A percentile compares a stretch with the other conserved stretches of the same genome.
These are phyloP conservation scores for Osmoderma eremita DNA, from an alignment of 2,888 invertebrate genomes.

Conservation along the genomic window DNA sequence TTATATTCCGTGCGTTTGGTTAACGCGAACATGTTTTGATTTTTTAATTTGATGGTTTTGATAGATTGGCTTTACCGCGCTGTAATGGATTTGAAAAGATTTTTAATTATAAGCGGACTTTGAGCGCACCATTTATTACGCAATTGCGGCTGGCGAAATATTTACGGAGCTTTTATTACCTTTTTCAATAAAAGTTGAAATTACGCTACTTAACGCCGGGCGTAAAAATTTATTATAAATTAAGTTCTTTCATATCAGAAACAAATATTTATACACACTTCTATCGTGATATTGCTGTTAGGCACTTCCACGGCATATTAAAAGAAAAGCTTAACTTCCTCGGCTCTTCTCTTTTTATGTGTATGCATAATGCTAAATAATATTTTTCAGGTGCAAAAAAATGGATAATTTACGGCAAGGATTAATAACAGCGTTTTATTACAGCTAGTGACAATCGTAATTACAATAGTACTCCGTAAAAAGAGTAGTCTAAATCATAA, in stretches of 20 bases:
- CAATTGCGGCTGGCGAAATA: neutral
- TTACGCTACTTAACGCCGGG: neutral
- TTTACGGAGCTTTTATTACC: neutral
- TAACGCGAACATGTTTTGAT: constrained; percentile 4
- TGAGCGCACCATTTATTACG: constrained; percentile 1
- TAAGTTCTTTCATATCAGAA: neutral
- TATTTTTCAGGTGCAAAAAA: no score
- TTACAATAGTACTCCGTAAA: no score
- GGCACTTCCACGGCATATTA: no score
- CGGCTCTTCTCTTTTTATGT: no score
- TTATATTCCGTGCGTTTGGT: neutral
- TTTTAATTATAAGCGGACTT: constrained; percentile 4
- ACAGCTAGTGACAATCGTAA: no score
- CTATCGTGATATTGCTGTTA: no score
- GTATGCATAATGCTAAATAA: no score
- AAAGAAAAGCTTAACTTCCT: no score
- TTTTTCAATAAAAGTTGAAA: constrained; percentile 11
- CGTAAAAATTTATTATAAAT: constrained; percentile 8
- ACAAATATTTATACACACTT: no score
- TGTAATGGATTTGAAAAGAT: neutral
- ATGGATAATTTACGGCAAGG: no score
- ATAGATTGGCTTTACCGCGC: neutral
- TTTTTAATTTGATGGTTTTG: constrained; percentile 14
- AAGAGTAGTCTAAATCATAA: no score
- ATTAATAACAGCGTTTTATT: no score